A percentile compares a stretch with the other conserved stretches of the same genome.
Evolutionary conservation across 2,113 vertebrate species (phyloP).

Genomic region (Protobothrops flavoviridis): DNA sequence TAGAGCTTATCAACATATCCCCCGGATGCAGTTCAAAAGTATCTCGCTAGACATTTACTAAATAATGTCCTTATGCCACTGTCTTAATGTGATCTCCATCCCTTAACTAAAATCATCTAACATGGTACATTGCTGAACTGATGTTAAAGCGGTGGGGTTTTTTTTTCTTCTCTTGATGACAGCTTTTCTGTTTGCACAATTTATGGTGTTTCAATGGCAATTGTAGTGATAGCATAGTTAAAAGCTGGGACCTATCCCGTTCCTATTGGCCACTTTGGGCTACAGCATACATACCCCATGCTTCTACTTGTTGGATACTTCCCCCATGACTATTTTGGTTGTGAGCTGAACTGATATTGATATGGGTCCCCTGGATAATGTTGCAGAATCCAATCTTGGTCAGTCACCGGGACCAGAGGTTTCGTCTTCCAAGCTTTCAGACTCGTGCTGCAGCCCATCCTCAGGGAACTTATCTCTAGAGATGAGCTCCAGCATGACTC

Average conservation of each 20-base stretch:
- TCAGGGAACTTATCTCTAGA: too few relatives aligned
- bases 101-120: neutral
- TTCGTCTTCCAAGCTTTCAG: too few relatives aligned
- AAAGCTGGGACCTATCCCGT: neutral
- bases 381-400: too few relatives aligned
- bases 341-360: neutral
- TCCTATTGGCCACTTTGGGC: neutral
- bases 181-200: neutral
- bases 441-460: too few relatives aligned
- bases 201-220: neutral
- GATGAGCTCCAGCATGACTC: too few relatives aligned
- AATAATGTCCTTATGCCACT: neutral
- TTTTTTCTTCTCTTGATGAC: neutral
- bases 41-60: neutral
- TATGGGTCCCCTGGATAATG: too few relatives aligned
- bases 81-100: neutral
- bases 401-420: too few relatives aligned
- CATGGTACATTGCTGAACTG: neutral
- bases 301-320: neutral
- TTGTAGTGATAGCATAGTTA: neutral
- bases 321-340: neutral
- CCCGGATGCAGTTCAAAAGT: neutral
- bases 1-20: neutral
- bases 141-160: neutral
- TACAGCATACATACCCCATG: neutral